These are phyloP conservation scores for Lycaena phlaeas DNA, from an alignment of 2,888 invertebrate genomes.

Conservation along the genomic window DNA sequence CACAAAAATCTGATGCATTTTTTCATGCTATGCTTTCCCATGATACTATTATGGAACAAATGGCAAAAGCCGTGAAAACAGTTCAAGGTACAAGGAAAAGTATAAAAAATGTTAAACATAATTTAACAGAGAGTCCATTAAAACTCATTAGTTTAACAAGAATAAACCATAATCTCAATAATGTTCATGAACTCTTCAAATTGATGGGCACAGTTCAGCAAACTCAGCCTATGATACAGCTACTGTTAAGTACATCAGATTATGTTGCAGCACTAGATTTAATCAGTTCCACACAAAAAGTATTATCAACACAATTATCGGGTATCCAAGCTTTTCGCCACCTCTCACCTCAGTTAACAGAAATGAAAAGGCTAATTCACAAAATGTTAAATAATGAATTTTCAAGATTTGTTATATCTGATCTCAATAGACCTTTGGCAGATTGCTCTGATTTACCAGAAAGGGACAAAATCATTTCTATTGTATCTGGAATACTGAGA, in stretches of 20 bases:
- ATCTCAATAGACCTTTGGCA: conserved; percentile 86
- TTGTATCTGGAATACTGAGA: conserved; percentile 91
- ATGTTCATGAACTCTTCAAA: conserved; percentile 83
- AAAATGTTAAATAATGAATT: conserved; percentile 98
- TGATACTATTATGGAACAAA: conserved; percentile 96
- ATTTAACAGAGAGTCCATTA: conserved; percentile 85
- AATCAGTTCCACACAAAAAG: conserved; percentile 96
- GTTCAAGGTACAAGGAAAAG: conserved; percentile 82
- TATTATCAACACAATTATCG: conserved; percentile 89
- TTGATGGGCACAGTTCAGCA: conserved; percentile 97
- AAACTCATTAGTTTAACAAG: conserved; percentile 81
- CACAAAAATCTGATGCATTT: conserved; percentile 96
- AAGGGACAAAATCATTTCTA: conserved; percentile 89
- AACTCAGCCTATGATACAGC: conserved; percentile 97
- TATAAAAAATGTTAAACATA: conserved; percentile 83
- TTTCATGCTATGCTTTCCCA: conserved; percentile 99
- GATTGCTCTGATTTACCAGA: conserved; percentile 76
- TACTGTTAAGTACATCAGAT: conserved; percentile 94
- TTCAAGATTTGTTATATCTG: conserved; percentile 90
- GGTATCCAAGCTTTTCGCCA: conserved; percentile 97
- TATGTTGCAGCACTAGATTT: conserved; percentile 98
- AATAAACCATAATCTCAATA: conserved; percentile 76
- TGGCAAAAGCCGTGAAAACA: conserved; percentile 86
- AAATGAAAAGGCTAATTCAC: conserved; percentile 96
- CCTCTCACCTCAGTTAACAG: conserved; percentile 93